phyloP scores from a whole-genome alignment of 2,113 vertebrate genomes.

The Poicephalus meyeri region DNA sequence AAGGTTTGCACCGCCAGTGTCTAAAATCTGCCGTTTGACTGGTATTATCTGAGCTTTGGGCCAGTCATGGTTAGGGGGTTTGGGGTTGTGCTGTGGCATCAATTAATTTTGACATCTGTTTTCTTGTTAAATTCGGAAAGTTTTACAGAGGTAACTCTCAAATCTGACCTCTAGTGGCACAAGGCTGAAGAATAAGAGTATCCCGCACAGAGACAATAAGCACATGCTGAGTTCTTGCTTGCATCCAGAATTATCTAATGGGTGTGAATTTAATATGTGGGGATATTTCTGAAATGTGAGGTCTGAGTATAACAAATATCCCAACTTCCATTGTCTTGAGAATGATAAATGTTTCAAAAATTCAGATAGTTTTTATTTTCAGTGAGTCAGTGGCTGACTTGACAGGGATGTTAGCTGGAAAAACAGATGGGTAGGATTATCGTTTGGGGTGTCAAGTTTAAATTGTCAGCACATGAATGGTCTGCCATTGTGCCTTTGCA shows the following conservation, averaged over 20 bases:
- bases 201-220: too few relatives aligned
- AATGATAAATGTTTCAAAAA: not conserved
- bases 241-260: not conserved
- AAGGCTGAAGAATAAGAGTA: not conserved
- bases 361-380: not conserved
- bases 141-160: not conserved
- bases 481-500: too few relatives aligned
- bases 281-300: not conserved
- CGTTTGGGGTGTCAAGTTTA: not conserved
- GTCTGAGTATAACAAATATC: not conserved
- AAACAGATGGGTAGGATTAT: not conserved
- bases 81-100: not conserved
- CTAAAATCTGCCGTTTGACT: not conserved
- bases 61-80: accelerated
- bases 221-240: not conserved
- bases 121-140: not conserved
- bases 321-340: not conserved
- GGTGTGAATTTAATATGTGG: not conserved
- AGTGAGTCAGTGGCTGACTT: not conserved
- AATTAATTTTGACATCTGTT: not conserved
- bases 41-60: not conserved
- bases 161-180: not conserved
- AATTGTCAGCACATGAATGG: accelerated
- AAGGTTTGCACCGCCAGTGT: not conserved
- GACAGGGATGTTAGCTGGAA: not conserved